Evolutionary conservation across 2,888 invertebrate species (phyloP), one percentile per base, ranked within the genome.

Genomic region (Rhopalosiphum nymphaeae): DNA sequence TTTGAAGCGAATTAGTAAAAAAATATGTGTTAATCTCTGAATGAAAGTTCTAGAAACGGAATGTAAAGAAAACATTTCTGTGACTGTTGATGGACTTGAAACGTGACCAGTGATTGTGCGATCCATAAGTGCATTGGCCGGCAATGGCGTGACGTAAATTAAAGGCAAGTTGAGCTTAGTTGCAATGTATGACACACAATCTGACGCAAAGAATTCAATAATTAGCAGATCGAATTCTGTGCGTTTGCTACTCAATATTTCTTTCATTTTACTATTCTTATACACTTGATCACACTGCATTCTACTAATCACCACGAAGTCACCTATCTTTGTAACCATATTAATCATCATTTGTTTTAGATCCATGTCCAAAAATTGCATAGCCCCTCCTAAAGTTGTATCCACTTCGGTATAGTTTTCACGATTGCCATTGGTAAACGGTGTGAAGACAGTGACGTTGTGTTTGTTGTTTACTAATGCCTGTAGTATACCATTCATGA

Each of bases 401-500:
- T 94, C 94, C 16, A 94, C 61, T 36, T 94, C 49, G 36, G 91
- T 94, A n/a, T 94, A 86, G 46, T 94, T 94, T 1, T 86, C 84
- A 0, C 78, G 36, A 3, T 84, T 26, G 16, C 85, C 91, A 21
- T 89, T 36, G 29, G 94, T 95, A 61, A 95, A 94, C 13, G 95
- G 95, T 26, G 95, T 95, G 13, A 95, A 92, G 7, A 95, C 95
- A 11, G 95, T 95, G 13, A 95, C 94, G 13, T 95, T 94, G 93
- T 95, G 95, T 25, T 95, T 95, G 29, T 95, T 94, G 11, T 95
- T 94, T 13, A 95, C 95, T 36, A 95, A 91, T 42, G 94, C 95
- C 10, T 94, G 92, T 29, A 95, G 94, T 1, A 95, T 93, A 3
- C 95, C 95, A 42, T 95, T 95, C 94, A 95, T 95, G 46, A 95